Conservation (phyloP, 2,113 vertebrate genomes). For the Callaeas wilsoni region DNA sequence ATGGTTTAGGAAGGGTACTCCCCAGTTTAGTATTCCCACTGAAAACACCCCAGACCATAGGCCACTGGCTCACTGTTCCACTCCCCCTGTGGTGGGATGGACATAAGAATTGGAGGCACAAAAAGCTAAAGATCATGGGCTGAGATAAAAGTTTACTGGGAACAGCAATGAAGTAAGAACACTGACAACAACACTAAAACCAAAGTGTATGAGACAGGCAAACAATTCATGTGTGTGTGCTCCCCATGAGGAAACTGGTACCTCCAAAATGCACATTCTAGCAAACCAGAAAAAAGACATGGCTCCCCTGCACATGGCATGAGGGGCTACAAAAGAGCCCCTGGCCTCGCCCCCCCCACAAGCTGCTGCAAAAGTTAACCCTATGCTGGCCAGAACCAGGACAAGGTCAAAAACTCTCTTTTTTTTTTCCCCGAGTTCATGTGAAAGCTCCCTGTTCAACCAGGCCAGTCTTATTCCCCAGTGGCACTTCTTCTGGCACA, state of each 20-base stretch:
- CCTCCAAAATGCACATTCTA: neutral
- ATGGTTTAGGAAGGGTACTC: neutral
- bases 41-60: neutral
- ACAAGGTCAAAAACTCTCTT: neutral
- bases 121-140: neutral
- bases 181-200: neutral
- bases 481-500: neutral
- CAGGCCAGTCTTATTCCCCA: neutral
- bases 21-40: neutral
- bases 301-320: too few relatives aligned
- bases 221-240: neutral
- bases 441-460: neutral
- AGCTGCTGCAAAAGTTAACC: neutral
- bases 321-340: neutral
- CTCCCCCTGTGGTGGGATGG: too few relatives aligned
- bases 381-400: neutral
- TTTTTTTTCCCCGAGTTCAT: neutral
- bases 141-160: neutral
- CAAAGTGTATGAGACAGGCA: neutral
- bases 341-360: too few relatives aligned
- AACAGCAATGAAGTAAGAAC: neutral
- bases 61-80: neutral
- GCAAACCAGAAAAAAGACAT: neutral
- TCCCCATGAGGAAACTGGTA: accelerated
- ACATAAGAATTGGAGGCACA: neutral